phyloP scores from a whole-genome alignment of 1,140 invertebrate genomes.

The Vanessa tameamea region DNA sequence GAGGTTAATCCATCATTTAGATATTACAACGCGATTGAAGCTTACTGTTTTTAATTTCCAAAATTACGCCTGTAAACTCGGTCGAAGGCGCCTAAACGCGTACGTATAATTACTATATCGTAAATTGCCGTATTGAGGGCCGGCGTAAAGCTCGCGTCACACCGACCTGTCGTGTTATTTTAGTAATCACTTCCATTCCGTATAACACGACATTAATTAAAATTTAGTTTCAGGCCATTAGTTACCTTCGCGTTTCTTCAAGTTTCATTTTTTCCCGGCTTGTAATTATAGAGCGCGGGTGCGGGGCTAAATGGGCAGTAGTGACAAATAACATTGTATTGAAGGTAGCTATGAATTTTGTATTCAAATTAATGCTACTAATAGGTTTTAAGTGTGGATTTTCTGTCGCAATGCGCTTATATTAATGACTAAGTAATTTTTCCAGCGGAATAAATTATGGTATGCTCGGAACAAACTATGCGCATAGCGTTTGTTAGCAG shows the following conservation, averaged over 20 bases:
- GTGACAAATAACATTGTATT: conserved; percentile 78
- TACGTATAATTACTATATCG: conserved; percentile 73
- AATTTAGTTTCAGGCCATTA: conserved; percentile 81
- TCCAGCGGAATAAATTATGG: conserved; percentile 24
- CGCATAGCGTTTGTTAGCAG: conserved; percentile 43
- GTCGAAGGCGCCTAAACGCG: conserved; percentile 63
- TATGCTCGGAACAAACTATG: conserved; percentile 26
- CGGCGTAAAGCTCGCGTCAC: conserved; percentile 51
- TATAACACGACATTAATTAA: conserved; percentile 80
- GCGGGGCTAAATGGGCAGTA: conserved; percentile 75
- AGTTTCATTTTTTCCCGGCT: conserved; percentile 70
- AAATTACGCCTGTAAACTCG: conserved; percentile 66
- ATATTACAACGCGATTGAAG: conserved; percentile 77
- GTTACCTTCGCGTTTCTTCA: conserved; percentile 76
- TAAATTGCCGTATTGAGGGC: conserved; percentile 62
- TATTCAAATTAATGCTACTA: conserved; percentile 75
- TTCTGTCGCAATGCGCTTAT: conserved; percentile 58
- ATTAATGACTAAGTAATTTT: conserved; percentile 50
- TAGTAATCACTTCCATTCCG: conserved; percentile 77
- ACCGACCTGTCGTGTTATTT: conserved; percentile 73
- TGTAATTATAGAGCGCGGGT: conserved; percentile 76
- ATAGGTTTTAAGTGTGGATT: conserved; percentile 70
- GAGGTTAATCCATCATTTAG: conserved; percentile 79
- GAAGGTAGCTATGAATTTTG: conserved; percentile 69
- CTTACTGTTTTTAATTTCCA: conserved; percentile 78